Evolutionary conservation across 2,113 vertebrate species (phyloP).

Genomic region (Nesoenas mayeri): DNA sequence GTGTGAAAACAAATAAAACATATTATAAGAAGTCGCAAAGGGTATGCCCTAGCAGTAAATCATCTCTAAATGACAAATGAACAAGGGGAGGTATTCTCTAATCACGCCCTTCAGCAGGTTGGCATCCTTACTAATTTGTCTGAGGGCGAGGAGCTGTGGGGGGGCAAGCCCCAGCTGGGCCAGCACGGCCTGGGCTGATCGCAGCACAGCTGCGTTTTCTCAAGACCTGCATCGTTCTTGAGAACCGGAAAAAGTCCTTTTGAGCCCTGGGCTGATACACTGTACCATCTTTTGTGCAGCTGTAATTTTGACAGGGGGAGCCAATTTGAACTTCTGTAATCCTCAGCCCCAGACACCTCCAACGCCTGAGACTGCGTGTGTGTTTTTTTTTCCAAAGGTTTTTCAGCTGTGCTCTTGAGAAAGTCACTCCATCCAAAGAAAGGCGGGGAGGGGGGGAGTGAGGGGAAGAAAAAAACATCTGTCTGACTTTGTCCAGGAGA

Average conservation of each 20-base stretch:
- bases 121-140: not conserved
- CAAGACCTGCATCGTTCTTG: slow-evolving; percentile 65
- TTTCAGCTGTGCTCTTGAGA: slow-evolving; percentile 77
- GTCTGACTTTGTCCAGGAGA: slow-evolving; percentile 62
- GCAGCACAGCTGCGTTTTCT: slow-evolving; percentile 74
- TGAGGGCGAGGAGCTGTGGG: fast-evolving
- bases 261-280: slow-evolving; percentile 70
- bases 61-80: not conserved
- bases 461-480: slow-evolving; percentile 51
- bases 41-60: slow-evolving; percentile 32
- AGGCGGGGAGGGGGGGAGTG: not conserved
- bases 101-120: not conserved
- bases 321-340: slow-evolving; percentile 78
- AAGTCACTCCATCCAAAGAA: slow-evolving; percentile 67
- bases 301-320: slow-evolving; percentile 75
- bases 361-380: slow-evolving; percentile 67
- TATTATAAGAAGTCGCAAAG: not conserved
- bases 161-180: not conserved
- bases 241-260: slow-evolving; percentile 76
- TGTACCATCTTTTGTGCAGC: slow-evolving; percentile 81
- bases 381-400: slow-evolving; percentile 69
- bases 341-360: slow-evolving; percentile 78
- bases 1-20: slow-evolving; percentile 48
- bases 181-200: slow-evolving; percentile 21
- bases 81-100: not conserved